Evolutionary conservation across 2,888 invertebrate genomes (phyloP), one percentile per base, ranked within the genome.

Genomic region (Tenthredo scrophulariae): DNA sequence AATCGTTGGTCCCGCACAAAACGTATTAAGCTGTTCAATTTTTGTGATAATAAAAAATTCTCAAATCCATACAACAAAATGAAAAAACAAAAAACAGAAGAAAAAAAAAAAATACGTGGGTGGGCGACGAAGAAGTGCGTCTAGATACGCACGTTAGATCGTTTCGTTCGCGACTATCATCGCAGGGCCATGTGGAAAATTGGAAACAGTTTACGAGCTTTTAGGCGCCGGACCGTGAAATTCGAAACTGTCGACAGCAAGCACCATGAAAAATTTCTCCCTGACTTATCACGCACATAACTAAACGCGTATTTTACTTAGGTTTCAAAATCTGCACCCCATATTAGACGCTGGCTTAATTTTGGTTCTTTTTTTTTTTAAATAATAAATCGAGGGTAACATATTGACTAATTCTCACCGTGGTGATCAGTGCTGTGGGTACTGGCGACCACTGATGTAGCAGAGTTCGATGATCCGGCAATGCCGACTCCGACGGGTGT

Each of bases 171-270:
- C 22, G 22, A 67, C 80, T 46, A 58, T 70, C 65, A 22, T 62
- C 15, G 22, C 87, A 37, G 87, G 89, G 92, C 91, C 92, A 92
- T 92, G 90, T 92, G 91, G 92, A 91, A 91, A 91, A 90, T 90
- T 87, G 86, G 87, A 90, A 89, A 90, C 91, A 88, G 89, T 92
- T 92, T 92, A 92, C 89, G 92, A 90, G 88, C 89, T 86, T 85
- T 86, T 83, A 88, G 90, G 91, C 91, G 91, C 91, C 91, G 88
- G 88, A 83, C 88, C 88, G 87, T 86, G 89, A 89, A 90, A 90
- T 89, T 87, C 87, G 88, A 90, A 90, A 88, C 90, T 88, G 88
- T 88, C 86, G 86, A 89, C 86, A 83, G 83, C 29, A 62, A 83
- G 83, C 46, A 62, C 80, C 58, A 22, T 50, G 77, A 75, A 54